Evolutionary conservation across 2,113 vertebrate species (phyloP), one percentile per base, ranked within the genome.

Genomic region (Chinchilla lanigera): DNA sequence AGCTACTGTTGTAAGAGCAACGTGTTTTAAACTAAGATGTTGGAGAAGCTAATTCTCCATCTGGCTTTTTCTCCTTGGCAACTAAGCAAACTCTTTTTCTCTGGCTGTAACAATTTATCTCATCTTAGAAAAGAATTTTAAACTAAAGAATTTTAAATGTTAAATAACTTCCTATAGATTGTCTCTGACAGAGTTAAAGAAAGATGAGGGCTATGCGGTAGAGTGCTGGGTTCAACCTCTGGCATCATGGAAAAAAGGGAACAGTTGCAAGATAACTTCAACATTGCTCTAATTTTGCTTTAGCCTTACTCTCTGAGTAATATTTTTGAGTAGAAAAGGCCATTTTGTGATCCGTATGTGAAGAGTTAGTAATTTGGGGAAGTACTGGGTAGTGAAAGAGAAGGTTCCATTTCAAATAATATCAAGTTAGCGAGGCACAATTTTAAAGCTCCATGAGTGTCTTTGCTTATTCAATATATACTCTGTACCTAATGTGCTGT

Each of bases 31-130:
- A 92, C 22, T 71, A 38, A 73, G 33, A 78, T 75, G 10, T 91
- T 69, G n/a, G 20, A 44, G 8, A 86, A 94, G 89, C 38, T 81
- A 73, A 86, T 83, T 71, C 83, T 38, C 50, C 56, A 38, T 3
- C 9, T 30, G 94, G 80, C 30, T 56, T 7, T 69, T 28, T 92
- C 83, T 61, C 84, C 82, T 97, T 93, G 95, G 83, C 54, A 93
- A 91, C 89, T 58, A 81, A 78, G 26, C 50, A 91, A 60, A 41
- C 28, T 16, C 13, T 56, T 60, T 75, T 52, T 80, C 35, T 47
- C 28, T 38, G 30, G 52, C 44, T 47, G 58, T 35, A 69, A 47
- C 14, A 30, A 30, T 77, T 41, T 35, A 5, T 12, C 58, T 67
- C 4, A 13, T 58, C 71, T 7, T 77, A 77, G 44, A 47, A 77